Evolutionary conservation across 2,113 vertebrate species (phyloP).

Genomic region (Microcebus tavaratra): DNA sequence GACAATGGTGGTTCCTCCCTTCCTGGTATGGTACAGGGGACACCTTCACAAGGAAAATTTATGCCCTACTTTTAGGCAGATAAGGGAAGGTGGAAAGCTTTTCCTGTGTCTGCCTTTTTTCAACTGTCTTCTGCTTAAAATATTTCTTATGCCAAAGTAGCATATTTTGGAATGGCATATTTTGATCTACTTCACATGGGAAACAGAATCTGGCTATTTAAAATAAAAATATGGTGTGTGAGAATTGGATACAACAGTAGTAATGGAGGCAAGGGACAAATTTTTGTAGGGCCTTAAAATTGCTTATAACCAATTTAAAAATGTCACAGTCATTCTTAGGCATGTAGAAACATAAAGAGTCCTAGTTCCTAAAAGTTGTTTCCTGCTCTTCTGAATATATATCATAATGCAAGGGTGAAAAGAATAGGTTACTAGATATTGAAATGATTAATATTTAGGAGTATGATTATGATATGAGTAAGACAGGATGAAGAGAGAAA

Average conservation of each 20-base stretch:
- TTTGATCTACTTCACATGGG: background rate
- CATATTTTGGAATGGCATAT: background rate
- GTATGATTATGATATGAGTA: background rate
- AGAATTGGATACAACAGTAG: background rate
- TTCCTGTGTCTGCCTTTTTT: background rate
- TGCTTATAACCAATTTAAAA: background rate
- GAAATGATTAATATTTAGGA: background rate
- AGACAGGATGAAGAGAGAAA: background rate
- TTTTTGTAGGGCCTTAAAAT: background rate
- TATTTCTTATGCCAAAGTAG: background rate
- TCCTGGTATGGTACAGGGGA: background rate
- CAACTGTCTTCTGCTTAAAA: background rate
- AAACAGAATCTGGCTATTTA: background rate
- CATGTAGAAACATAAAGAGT: background rate
- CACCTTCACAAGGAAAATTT: background rate
- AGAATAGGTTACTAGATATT: background rate
- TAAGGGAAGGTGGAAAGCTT: background rate
- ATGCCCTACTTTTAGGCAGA: background rate
- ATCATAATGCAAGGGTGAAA: background rate
- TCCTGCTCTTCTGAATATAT: background rate
- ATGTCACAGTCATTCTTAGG: background rate
- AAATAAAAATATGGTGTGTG: background rate
- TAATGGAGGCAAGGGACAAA: background rate
- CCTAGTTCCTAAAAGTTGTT: background rate
- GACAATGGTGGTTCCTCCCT: background rate